Base-by-base conservation (phyloP, 2,797 vertebrate species). In the Spinus olivaceus region DNA sequence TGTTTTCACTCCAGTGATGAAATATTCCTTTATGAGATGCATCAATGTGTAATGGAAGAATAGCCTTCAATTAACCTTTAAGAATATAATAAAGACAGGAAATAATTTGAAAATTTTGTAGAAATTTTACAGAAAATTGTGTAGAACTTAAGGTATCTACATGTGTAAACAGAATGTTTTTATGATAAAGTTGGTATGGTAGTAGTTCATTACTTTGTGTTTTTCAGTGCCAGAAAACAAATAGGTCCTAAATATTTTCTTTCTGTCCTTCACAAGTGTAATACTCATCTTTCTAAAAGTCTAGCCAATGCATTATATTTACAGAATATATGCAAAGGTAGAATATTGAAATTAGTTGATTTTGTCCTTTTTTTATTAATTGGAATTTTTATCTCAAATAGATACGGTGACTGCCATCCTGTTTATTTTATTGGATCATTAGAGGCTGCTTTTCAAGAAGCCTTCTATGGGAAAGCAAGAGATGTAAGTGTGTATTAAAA, bases 361-460 rank as follows among this genome's bases (percentile, higher is more conserved):
- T 81, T 86, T 11, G 3, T 32, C 8, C 8, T 60, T 35, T 76
- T 76, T 77, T 70, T 33, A 60, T 86, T 94, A 86, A 97, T 44
- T 91, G 46, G 41, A 79, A 93, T 10, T 97, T 84, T 93, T 93
- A 10, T 97, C 72, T 97, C 69, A 60, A 96, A 82, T 81, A 99
- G 99, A 98, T 99, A 99, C 50, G 99, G 99, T 97, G 99, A 99
- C 95, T 99, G 98, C 97, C 99, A 99, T 98, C 99, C 99, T 57
- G 99, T 99, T 97, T 99, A 99, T 98, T 99, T 99, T 98, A 99
- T 99, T 95, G 99, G 99, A 79, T 98, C 99, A 90, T 98, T 99
- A 98, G 99, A 99, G 98, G 99, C 99, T 97, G 99, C 99, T 94
- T 99, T 99, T 98, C 99, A 99, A 98, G 99, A 99, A 98, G 99